phyloP scores from a whole-genome alignment of 2,888 invertebrate genomes.

The Agrotis segetum region DNA sequence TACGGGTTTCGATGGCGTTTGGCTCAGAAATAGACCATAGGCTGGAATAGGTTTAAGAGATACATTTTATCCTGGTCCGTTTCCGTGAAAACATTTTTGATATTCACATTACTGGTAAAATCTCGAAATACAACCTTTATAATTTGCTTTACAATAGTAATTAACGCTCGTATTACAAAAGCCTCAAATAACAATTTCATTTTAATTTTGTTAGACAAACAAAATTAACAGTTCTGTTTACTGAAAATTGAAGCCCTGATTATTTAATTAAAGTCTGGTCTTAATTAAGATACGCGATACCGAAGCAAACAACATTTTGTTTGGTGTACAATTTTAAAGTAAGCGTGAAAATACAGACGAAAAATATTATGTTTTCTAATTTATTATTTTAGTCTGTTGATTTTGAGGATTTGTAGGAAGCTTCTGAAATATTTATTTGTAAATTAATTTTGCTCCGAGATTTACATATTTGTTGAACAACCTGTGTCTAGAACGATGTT shows the following conservation, averaged over 20 bases:
- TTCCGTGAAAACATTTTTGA: neutral
- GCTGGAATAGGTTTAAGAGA: neutral
- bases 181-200: neutral
- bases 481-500: neutral
- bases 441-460: conserved; percentile 42
- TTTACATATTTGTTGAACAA: conserved; percentile 44
- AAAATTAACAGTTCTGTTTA: neutral
- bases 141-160: neutral
- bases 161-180: neutral
- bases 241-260: neutral
- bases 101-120: neutral
- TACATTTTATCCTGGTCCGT: neutral
- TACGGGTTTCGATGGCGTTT: neutral
- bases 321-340: conserved; percentile 4
- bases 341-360: conserved; percentile 9
- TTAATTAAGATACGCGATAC: conserved; percentile 18
- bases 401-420: conserved; percentile 12
- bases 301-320: conserved; percentile 18
- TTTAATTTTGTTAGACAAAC: neutral
- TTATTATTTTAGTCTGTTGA: conserved; percentile 20
- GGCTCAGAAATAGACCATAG: neutral
- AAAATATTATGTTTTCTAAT: conserved; percentile 35
- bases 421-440: conserved; percentile 38
- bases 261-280: conserved; percentile 7
- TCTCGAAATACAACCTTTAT: neutral